A percentile compares a stretch with the other conserved stretches of the same genome.
phyloP scores from a whole-genome alignment of 2,797 vertebrate genomes.

The Malacoraja senta region DNA sequence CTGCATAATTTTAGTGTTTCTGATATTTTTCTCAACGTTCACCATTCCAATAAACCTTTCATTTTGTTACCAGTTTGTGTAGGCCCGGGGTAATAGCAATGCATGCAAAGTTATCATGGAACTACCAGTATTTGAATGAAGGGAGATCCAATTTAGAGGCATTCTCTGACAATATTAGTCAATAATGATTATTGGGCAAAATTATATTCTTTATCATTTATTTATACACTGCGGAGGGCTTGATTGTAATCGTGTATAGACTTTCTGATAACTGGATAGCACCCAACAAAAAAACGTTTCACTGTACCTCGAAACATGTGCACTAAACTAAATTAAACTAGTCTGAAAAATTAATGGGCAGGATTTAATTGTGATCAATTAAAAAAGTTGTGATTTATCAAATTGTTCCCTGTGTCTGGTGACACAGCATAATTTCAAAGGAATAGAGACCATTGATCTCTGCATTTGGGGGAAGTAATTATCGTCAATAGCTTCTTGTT shows the following conservation, averaged over 20 bases:
- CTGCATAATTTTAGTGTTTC: neutral
- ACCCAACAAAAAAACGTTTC: no score
- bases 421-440: neutral
- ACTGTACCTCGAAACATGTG: no score
- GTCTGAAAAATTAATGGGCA: no score
- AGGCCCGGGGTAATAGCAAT: neutral
- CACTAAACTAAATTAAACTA: no score
- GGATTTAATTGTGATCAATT: no score
- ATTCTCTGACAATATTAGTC: neutral
- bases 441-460: neutral
- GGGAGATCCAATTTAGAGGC: neutral
- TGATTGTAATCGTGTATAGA: no score
- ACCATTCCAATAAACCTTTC: neutral
- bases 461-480: neutral
- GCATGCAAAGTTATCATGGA: neutral
- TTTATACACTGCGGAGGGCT: no score
- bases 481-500: neutral
- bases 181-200: neutral
- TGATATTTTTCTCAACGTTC: neutral
- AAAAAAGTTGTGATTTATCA: neutral
- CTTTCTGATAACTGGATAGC: no score
- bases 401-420: neutral
- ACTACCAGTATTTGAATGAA: neutral
- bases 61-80: neutral
- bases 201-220: no score